Evolutionary conservation across 2,113 vertebrate species (phyloP).

Genomic region (Nothobranchius furzeri): DNA sequence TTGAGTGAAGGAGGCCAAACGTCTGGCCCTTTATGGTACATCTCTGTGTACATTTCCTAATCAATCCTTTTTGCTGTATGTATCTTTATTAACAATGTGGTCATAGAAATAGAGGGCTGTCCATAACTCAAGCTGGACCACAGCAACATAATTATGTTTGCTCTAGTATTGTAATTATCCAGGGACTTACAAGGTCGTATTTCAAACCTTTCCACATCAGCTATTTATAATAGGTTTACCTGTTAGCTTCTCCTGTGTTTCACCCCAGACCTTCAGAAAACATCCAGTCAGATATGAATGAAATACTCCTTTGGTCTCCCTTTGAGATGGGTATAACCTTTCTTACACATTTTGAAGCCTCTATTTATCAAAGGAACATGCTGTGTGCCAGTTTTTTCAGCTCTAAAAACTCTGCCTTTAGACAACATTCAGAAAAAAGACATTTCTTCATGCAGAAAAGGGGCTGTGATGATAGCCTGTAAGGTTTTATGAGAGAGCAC

Average conservation of each 20-base stretch:
- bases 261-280: constrained; percentile 42
- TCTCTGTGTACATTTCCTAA: background rate
- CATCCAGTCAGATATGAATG: constrained; percentile 42
- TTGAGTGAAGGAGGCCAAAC: constrained; percentile 7
- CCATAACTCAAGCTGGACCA: constrained; percentile 1
- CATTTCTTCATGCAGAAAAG: too few species aligned
- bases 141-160: constrained; percentile 4
- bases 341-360: constrained; percentile 25
- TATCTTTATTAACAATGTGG: background rate
- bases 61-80: background rate
- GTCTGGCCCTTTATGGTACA: background rate
- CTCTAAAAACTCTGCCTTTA: too few species aligned
- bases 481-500: too few species aligned
- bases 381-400: too few species aligned
- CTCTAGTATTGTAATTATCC: background rate
- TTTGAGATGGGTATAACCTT: constrained; percentile 17
- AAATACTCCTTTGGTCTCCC: constrained; percentile 31
- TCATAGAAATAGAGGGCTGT: background rate
- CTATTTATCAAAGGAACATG: constrained; percentile 43
- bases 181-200: background rate
- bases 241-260: constrained; percentile 31
- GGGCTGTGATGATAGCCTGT: too few species aligned
- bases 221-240: constrained; percentile 28
- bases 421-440: too few species aligned
- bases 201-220: background rate